A percentile compares a stretch with the other conserved stretches of the same genome.
phyloP scores from a whole-genome alignment of 2,113 vertebrate genomes.

The Aspiorhynchus laticeps region DNA sequence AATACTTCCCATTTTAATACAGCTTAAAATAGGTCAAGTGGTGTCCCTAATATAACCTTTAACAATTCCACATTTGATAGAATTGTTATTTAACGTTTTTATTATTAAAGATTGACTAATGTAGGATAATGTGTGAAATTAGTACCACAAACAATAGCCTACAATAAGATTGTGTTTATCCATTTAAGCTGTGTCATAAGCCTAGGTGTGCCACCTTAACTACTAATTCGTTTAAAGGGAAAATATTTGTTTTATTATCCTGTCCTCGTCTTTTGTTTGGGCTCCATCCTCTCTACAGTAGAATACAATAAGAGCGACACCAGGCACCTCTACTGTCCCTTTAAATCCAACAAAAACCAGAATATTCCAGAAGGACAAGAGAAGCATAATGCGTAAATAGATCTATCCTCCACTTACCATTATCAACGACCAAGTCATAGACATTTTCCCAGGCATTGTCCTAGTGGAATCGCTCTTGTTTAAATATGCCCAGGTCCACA shows the following conservation, averaged over 20 bases:
- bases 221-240: neutral
- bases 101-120: neutral
- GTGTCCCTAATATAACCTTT: neutral
- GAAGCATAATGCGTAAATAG: conserved; percentile 43
- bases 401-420: conserved; percentile 68
- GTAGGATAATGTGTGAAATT: neutral
- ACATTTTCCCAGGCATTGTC: conserved; percentile 62
- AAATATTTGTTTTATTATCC: neutral
- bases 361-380: conserved; percentile 28
- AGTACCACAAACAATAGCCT: neutral
- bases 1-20: neutral
- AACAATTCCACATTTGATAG: neutral
- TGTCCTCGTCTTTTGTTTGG: neutral
- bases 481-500: conserved; percentile 57
- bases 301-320: neutral
- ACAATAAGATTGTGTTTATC: neutral
- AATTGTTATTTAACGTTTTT: neutral
- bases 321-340: conserved; percentile 62
- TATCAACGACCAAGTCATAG: conserved; percentile 60
- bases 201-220: neutral
- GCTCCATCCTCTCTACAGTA: neutral
- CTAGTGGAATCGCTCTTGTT: conserved; percentile 25
- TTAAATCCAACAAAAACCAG: conserved; percentile 63
- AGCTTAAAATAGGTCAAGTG: neutral
- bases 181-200: neutral